Conservation (phyloP, 2,797 vertebrate genomes). For the Dallia pectoralis region DNA sequence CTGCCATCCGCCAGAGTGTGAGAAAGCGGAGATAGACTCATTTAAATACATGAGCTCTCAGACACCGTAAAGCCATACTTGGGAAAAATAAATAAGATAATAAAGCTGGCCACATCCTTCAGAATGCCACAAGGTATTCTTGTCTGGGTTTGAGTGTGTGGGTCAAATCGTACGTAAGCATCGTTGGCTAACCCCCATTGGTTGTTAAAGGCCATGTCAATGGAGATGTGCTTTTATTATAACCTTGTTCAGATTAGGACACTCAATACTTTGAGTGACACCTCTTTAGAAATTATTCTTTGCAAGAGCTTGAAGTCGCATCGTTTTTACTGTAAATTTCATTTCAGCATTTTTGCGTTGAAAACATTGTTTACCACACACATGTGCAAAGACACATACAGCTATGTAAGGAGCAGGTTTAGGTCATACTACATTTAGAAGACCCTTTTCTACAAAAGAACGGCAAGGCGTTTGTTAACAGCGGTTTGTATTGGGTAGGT, state of each 20-base stretch:
- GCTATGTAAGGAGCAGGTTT: no score
- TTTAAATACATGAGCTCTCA: not conserved
- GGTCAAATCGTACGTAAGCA: not conserved
- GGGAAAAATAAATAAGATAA: not conserved
- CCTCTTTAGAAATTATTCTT: not conserved
- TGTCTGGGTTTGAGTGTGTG: not conserved
- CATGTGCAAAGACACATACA: not conserved
- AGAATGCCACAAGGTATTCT: not conserved
- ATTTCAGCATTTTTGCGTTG: not conserved
- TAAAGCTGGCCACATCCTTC: not conserved
- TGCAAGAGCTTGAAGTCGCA: not conserved
- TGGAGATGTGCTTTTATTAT: not conserved
- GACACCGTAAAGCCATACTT: conserved; percentile 1
- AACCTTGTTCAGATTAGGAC: not conserved
- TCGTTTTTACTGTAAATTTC: not conserved
- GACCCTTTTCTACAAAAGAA: not conserved
- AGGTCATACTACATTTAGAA: no score
- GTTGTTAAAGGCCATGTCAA: not conserved
- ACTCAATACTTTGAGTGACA: not conserved
- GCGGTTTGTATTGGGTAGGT: conserved; percentile 26
- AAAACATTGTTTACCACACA: not conserved
- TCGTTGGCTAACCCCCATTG: not conserved
- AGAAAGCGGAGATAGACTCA: conserved; percentile 4
- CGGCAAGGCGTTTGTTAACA: not conserved
- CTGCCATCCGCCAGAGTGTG: conserved; percentile 5